Base-by-base conservation (phyloP, 2,797 vertebrate genomes). In the Natrix natrix region DNA sequence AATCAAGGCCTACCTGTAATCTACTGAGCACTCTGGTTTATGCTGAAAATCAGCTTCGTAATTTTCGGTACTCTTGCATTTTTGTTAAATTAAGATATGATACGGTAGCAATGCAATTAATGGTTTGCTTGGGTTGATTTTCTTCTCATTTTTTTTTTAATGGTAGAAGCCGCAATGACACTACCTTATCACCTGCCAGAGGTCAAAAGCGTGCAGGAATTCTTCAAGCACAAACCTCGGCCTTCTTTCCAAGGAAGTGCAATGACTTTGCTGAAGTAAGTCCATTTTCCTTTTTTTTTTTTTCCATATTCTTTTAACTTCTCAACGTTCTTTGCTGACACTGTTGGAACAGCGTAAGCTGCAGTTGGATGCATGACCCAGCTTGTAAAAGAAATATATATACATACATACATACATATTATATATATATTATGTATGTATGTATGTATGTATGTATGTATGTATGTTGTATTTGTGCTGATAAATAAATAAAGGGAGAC, bases 111-210 rank as follows among this genome's bases (percentile, higher is more conserved):
- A 63, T 83, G 14, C 5, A 1, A 32, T 90, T 12, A 55, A 32
- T 32, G 10, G 16, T n/a, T 13, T 93, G 37, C 22, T 16, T 92
- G 5, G 48, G 60, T 48, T 0, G 2, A 1, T 1, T 74, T 0
- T 0, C 11, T 57, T 63, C 91, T 88, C 94, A 63, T 83, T 95
- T 95, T 17, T 14, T 26, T 14, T 96, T 91, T 32, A 95, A 92
- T 93, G 95, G 5, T 94, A 99, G 99, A 99, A 96, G 98, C 99
- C 0, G 96, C 97, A 0, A 96, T 99, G 16, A 99, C 99, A 93
- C 97, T 99, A 88, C 99, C 99, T 0, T 99, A 99, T 96, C 98
- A 99, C 28, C 92, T 99, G 94, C 99, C 99, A n/a, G 98, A 99
- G 92, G 98, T 98, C 86, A 99, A 99, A 97, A 99, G 97, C 78